Conservation (phyloP, 2,888 invertebrate species). For the Zonitis immaculata region DNA sequence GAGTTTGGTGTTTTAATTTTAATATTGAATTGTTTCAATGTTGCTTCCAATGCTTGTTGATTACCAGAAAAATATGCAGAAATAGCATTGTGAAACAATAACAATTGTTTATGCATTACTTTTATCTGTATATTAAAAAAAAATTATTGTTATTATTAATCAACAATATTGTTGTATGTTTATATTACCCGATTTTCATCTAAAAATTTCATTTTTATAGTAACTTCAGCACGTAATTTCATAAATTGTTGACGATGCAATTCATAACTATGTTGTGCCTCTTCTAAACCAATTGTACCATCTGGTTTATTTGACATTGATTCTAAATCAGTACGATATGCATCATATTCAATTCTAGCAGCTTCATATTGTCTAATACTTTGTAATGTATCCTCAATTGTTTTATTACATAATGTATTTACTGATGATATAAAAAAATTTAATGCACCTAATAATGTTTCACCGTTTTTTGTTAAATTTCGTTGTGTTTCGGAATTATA, state of each 20-base stretch:
- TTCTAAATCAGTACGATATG: constrained; percentile 92
- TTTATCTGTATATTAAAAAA: too few species aligned
- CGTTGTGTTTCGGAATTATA: constrained; percentile 96
- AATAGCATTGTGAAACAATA: constrained; percentile 93
- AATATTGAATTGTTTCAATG: constrained; percentile 92
- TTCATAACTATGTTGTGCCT: constrained; percentile 76
- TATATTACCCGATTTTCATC: constrained; percentile 89
- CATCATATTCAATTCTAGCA: constrained; percentile 91
- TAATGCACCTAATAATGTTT: constrained; percentile 84
- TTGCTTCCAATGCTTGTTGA: constrained; percentile 86
- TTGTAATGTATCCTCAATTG: constrained; percentile 89
- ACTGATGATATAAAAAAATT: constrained; percentile 96
- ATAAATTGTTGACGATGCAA: constrained; percentile 88
- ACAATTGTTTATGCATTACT: constrained; percentile 96
- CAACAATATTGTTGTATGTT: too few species aligned
- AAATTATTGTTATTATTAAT: too few species aligned
- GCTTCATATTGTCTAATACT: constrained; percentile 74
- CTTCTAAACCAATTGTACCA: constrained; percentile 63
- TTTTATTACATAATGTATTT: constrained; percentile 94
- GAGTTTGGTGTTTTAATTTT: constrained; percentile 79
- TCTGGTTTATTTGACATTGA: constrained; percentile 64
- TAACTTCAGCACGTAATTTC: constrained; percentile 86
- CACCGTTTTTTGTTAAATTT: constrained; percentile 88
- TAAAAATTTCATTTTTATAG: constrained; percentile 91
- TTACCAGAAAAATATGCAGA: constrained; percentile 97